Evolutionary conservation across 1,140 invertebrate genomes (phyloP), one percentile per base, ranked within the genome.

Genomic region (Drosophila parabipectinata): DNA sequence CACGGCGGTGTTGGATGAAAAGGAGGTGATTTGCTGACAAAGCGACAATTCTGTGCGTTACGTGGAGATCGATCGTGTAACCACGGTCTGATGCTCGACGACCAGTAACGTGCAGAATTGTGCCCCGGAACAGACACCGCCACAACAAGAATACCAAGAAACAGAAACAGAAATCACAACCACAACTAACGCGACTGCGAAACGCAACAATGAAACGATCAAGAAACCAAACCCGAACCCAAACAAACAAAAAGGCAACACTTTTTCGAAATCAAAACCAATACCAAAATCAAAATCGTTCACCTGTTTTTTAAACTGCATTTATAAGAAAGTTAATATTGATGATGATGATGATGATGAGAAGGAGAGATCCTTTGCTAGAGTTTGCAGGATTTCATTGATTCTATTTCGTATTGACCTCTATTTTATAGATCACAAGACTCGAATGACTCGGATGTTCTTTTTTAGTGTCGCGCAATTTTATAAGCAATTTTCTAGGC

Each of bases 21-120:
- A 97, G 92, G 96, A 97, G 92, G 95, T 97, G 92, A 96, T 97
- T 94, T 97, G 96, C 96, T 97, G 96, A 97, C 96, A 96, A 94
- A 96, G 94, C 95, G 96, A 97, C 94, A 96, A 96, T 96, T 97
- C 96, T 95, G 96, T 97, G 93, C 95, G 96, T 92, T 97, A 97
- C 93, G 96, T 97, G 88, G 96, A 97, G 93, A 95, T 97, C 71
- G 96, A 97, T 92, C 94, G 96, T 68, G 96, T 97, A 76, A 97
- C 96, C 77, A 97, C 96, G 56, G 96, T 97, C 94, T 97, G 96
- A 97, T 90, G 64, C 61, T 71, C 56, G 55, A 81, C 75, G 63
- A 55, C 68, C 71, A 63, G 28, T 89, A 88, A 88, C 83, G 90
- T 82, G 48, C 90, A 91, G 90, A 91, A 91, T 91, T 91, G 90